Evolutionary conservation across 2,797 vertebrate genomes (phyloP).

Genomic region (Peromyscus aztecus): DNA sequence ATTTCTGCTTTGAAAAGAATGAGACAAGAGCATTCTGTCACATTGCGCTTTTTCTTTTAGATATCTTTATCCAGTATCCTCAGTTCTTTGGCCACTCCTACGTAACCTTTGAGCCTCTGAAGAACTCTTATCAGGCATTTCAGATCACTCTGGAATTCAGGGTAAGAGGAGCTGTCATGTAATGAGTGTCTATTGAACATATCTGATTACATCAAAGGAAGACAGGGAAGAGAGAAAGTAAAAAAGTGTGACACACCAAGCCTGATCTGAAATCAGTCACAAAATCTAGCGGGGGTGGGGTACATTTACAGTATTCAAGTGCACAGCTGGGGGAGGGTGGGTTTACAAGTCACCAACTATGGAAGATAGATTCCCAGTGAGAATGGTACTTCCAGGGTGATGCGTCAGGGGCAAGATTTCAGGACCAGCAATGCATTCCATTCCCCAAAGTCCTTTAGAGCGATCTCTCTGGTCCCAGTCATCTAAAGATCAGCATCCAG

Average conservation of each 20-base stretch:
- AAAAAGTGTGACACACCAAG: background rate
- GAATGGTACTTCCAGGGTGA: background rate
- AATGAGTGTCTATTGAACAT: background rate
- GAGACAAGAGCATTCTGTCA: slow-evolving; percentile 49
- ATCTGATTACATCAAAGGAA: background rate
- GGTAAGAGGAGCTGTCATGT: slow-evolving; percentile 87
- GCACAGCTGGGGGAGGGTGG: background rate
- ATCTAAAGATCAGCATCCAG: background rate
- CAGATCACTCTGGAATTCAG: slow-evolving; percentile 97
- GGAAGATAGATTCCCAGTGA: background rate
- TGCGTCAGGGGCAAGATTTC: background rate
- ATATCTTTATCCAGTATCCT: slow-evolving; percentile 93
- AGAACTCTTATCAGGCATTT: slow-evolving; percentile 96
- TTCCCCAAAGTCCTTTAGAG: background rate
- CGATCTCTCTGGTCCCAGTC: background rate
- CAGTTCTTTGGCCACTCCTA: slow-evolving; percentile 96
- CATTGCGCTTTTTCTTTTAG: slow-evolving; percentile 86
- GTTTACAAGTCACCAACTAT: background rate
- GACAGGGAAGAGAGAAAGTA: background rate
- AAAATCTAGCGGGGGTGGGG: fast-evolving
- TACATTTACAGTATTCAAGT: background rate
- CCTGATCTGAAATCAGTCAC: background rate
- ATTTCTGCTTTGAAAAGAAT: slow-evolving; percentile 69
- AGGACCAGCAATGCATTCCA: background rate
- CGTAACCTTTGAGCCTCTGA: slow-evolving; percentile 96